Percentiles rank a stretch among this genome's conserved stretches.
Evolutionary conservation across 2,888 invertebrate genomes (phyloP).

Genomic region (Aspidapion aeneum): DNA sequence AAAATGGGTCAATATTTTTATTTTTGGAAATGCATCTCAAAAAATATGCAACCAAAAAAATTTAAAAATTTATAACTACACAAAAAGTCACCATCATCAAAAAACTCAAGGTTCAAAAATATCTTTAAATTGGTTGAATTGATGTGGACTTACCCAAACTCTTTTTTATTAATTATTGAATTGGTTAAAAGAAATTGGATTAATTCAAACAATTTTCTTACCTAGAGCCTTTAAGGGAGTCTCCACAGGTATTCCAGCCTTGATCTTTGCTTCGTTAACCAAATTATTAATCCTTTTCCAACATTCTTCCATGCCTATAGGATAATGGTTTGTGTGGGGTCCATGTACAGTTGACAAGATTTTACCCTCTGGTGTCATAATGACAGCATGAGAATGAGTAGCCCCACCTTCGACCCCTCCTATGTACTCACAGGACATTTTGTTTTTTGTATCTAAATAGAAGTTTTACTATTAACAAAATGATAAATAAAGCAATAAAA

Average conservation of each 20-base stretch:
- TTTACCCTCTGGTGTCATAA: constrained; percentile 69
- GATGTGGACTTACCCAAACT: too few species aligned
- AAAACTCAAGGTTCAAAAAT: too few species aligned
- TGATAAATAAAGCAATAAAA: background rate
- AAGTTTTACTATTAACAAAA: background rate
- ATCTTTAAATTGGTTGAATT: too few species aligned
- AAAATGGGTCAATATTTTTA: too few species aligned
- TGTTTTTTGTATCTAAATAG: background rate
- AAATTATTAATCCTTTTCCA: constrained; percentile 69
- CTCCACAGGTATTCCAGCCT: constrained; percentile 57
- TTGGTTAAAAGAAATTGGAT: too few species aligned
- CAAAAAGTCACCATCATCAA: too few species aligned
- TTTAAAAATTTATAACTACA: too few species aligned
- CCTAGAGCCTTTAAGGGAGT: constrained; percentile 63
- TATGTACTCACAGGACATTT: constrained; percentile 19
- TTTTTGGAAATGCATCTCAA: too few species aligned
- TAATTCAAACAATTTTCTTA: too few species aligned
- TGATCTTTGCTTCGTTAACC: constrained; percentile 62
- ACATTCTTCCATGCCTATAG: constrained; percentile 78
- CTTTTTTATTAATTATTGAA: too few species aligned
- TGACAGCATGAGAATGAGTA: constrained; percentile 76
- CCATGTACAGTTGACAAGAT: constrained; percentile 63
- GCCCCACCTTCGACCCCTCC: constrained; percentile 58
- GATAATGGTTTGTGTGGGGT: constrained; percentile 79
- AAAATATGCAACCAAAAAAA: too few species aligned